These are phyloP conservation scores for Troglohyphantes excavatus DNA, from an alignment of 2,888 invertebrate species.

Conservation along the genomic window DNA sequence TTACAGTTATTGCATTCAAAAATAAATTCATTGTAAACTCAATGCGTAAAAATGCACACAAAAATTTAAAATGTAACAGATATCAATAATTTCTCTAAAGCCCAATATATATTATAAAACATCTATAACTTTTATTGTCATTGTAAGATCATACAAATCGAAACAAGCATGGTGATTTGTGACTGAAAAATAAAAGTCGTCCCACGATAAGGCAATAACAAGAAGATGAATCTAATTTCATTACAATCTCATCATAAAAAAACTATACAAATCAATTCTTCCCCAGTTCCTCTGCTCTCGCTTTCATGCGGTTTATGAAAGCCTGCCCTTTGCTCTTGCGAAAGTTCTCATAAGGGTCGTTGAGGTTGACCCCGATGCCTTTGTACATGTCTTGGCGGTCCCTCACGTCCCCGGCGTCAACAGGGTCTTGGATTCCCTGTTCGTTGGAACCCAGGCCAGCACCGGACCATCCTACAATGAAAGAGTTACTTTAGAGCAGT, in stretches of 20 bases:
- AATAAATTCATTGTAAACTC: no score
- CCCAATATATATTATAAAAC: background rate
- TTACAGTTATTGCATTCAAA: no score
- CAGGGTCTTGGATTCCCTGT: conserved; percentile 97
- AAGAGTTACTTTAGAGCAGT: background rate
- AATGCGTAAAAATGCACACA: no score
- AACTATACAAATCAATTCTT: conserved; percentile 64
- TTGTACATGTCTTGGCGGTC: conserved; percentile 96
- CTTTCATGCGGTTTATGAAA: conserved; percentile 96
- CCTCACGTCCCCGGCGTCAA: conserved; percentile 93
- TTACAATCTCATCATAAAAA: conserved; percentile 11
- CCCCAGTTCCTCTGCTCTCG: conserved; percentile 87
- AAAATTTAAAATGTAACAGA: no score
- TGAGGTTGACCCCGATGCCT: conserved; percentile 91
- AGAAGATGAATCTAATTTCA: conserved; percentile 50
- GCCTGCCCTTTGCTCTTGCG: conserved; percentile 97
- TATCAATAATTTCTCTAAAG: no score
- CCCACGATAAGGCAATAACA: background rate
- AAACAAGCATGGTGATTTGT: background rate
- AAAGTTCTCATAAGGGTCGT: conserved; percentile 98
- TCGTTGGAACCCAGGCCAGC: conserved; percentile 96
- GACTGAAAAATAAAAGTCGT: background rate
- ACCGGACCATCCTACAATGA: conserved; percentile 91
- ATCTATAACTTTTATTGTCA: conserved; percentile 1
- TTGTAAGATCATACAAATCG: background rate